These are phyloP conservation scores for Melitaea cinxia DNA, from an alignment of 1,140 invertebrate species.

Conservation along the genomic window DNA sequence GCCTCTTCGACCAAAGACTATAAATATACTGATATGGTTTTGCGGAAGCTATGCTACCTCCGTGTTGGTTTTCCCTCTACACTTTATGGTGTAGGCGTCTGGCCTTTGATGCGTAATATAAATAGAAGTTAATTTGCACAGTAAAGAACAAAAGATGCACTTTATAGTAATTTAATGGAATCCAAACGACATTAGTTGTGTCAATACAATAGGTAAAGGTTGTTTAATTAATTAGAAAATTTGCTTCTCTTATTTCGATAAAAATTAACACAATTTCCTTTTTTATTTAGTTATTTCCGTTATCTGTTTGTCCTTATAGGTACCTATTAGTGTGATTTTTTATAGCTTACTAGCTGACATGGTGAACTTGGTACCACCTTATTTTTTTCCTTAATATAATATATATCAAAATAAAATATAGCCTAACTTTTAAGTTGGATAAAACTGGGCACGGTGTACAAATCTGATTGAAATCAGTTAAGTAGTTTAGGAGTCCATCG, in stretches of 20 bases:
- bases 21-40: conserved; percentile 64
- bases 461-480: too few species aligned
- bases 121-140: conserved; percentile 1
- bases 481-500: too few species aligned
- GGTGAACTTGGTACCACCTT: too few species aligned
- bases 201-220: conserved; percentile 7
- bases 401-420: too few species aligned
- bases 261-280: not conserved
- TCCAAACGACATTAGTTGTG: conserved; percentile 7
- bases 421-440: too few species aligned
- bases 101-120: not conserved
- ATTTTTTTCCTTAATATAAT: too few species aligned
- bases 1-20: conserved; percentile 47
- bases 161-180: not conserved
- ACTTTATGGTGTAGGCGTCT: not conserved
- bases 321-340: too few species aligned
- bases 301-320: too few species aligned
- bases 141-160: conserved; percentile 6
- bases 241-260: not conserved
- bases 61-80: conserved; percentile 30
- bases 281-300: too few species aligned
- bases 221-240: not conserved
- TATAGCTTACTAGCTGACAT: too few species aligned
- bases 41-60: conserved; percentile 57
- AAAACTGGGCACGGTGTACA: too few species aligned